Percentiles rank a stretch among this genome's conserved stretches.
These are phyloP conservation scores for Metridium senile DNA, from an alignment of 92 coral and sea anemone species.

Conservation along the genomic window DNA sequence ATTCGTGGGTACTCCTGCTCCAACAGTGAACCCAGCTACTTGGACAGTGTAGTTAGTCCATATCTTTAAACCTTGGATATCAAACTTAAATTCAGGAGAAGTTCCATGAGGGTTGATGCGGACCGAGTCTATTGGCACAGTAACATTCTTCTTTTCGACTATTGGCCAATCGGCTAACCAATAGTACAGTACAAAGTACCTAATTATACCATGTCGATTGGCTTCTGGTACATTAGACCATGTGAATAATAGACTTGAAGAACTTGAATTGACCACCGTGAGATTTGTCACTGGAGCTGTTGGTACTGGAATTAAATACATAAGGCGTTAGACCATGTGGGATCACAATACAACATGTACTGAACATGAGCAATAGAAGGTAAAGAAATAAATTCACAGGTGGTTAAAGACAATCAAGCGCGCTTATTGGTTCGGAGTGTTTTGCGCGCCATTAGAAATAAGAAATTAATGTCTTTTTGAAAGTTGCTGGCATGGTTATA, in stretches of 20 bases:
- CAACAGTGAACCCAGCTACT: constrained; percentile 54
- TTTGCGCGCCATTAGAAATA: too few relatives aligned
- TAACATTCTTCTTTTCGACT: constrained; percentile 7
- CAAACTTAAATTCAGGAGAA: constrained; percentile 21
- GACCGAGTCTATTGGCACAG: background rate
- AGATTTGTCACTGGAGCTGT: constrained; percentile 40
- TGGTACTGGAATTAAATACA: constrained; percentile 61
- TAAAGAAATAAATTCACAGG: too few relatives aligned
- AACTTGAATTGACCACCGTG: constrained; percentile 53
- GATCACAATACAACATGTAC: too few relatives aligned
- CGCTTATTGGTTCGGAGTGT: too few relatives aligned
- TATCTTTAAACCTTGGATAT: constrained; percentile 39
- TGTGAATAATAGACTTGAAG: constrained; percentile 49
- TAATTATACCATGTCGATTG: constrained; percentile 54
- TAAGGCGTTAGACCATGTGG: too few relatives aligned
- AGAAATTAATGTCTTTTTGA: too few relatives aligned
- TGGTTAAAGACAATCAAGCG: too few relatives aligned
- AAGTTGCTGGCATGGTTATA: too few relatives aligned
- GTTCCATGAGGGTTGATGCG: background rate
- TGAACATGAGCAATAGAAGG: too few relatives aligned
- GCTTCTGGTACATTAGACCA: constrained; percentile 58
- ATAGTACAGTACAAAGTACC: constrained; percentile 40
- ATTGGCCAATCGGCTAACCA: constrained; percentile 38
- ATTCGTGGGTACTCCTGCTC: constrained; percentile 39
- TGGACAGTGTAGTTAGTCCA: constrained; percentile 66